Evolutionary conservation across 2,797 vertebrate species (phyloP).

Genomic region (Oryzias sinensis): DNA sequence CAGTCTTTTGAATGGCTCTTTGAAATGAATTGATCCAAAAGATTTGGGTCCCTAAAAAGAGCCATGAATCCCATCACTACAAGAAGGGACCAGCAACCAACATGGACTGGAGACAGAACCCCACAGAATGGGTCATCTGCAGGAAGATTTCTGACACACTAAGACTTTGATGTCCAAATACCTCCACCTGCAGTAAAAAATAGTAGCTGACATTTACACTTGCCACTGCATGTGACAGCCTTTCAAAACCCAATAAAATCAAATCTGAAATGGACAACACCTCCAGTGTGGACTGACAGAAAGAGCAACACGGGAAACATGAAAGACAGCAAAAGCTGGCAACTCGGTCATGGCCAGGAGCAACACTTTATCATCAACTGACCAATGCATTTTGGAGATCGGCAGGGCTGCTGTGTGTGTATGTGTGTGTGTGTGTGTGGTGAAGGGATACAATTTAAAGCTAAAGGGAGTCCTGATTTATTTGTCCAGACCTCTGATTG

Average conservation of each 20-base stretch:
- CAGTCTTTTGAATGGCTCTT: no score
- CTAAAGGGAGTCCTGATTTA: slow-evolving; percentile 60
- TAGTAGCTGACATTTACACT: slow-evolving; percentile 8
- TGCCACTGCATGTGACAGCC: background rate
- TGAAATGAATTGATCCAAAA: no score
- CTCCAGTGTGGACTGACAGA: slow-evolving; percentile 12
- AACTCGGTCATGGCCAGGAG: slow-evolving; percentile 13
- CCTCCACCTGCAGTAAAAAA: slow-evolving; percentile 1
- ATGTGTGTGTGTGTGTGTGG: slow-evolving; percentile 1
- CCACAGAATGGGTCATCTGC: background rate
- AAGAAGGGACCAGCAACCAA: no score
- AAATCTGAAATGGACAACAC: slow-evolving; percentile 10
- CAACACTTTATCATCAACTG: slow-evolving; percentile 33
- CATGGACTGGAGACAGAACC: background rate
- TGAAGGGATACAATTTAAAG: slow-evolving; percentile 47
- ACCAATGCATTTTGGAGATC: slow-evolving; percentile 13
- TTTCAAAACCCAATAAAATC: slow-evolving; percentile 11
- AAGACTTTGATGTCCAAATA: background rate
- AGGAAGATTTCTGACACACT: background rate
- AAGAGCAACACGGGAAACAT: background rate
- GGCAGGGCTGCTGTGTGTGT: background rate
- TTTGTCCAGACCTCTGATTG: slow-evolving; percentile 66
- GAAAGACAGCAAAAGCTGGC: background rate
- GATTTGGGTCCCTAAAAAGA: no score
- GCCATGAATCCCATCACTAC: no score